These are phyloP conservation scores for Anolis apletophallus DNA, from an alignment of 2,797 vertebrate species.

Conservation along the genomic window DNA sequence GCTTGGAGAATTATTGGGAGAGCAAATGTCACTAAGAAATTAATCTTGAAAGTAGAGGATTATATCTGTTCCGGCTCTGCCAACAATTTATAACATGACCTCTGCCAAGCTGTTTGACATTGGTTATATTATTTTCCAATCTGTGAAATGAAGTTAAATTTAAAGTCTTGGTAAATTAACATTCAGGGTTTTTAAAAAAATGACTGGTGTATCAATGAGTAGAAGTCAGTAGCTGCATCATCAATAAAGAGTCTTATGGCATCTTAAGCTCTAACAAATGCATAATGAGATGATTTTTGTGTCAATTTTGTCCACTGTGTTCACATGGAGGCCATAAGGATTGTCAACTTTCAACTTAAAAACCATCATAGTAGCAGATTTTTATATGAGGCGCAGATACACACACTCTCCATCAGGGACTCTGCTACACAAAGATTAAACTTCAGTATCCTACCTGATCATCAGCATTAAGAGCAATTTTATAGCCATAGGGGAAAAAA, in stretches of 20 bases:
- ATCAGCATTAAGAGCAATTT: neutral
- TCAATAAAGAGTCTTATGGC: neutral
- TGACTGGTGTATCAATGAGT: neutral
- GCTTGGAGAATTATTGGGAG: slow-evolving; percentile 4
- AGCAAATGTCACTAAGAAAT: neutral
- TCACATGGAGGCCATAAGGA: too few species aligned
- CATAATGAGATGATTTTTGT: neutral
- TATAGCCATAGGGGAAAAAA: neutral
- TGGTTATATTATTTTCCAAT: neutral
- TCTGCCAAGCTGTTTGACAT: neutral
- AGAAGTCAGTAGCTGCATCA: neutral
- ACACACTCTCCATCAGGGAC: too few species aligned
- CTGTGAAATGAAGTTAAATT: neutral
- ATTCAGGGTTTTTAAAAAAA: neutral
- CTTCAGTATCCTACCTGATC: too few species aligned
- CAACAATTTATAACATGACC: neutral
- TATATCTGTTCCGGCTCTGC: neutral
- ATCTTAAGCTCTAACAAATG: neutral
- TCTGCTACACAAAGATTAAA: too few species aligned
- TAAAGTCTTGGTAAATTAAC: neutral
- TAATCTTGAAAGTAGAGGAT: slow-evolving; percentile 22
- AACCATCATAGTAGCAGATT: too few species aligned
- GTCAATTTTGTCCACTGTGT: neutral
- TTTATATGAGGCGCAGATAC: too few species aligned
- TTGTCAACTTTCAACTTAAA: too few species aligned